Evolutionary conservation across 2,113 vertebrate genomes (phyloP), one percentile per base, ranked within the genome.

Genomic region (Charina bottae): DNA sequence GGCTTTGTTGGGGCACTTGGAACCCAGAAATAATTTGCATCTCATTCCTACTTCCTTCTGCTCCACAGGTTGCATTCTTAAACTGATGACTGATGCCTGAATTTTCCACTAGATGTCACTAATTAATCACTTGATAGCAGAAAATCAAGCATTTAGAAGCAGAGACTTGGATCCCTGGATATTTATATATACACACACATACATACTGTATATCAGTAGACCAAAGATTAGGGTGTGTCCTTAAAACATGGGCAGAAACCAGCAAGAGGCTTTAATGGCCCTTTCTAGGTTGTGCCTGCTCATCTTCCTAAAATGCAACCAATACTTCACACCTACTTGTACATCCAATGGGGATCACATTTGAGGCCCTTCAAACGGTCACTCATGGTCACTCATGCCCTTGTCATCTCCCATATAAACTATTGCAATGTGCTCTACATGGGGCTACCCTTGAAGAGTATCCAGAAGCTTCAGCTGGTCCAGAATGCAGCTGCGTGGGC

Each of bases 21-120:
- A 13, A 85, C 23, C 46, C 4, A 53, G 83, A 23, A 85, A 26
- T 6, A 26, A 26, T 60, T 60, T 88, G 15, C 46, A 6, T 42
- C 33, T 9, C n/a, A 64, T 37, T 53, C 17, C 3, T n/a, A 91
- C 23, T 3, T 42, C 24, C 33, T 46, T 83, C 37, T 42, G 33
- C 15, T 26, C 1, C 37, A 83, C 3, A 46, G 89, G 28, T 17
- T 10, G 37, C 37, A 83, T 59, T 42, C 7, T n/a, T 28, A n/a
- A 42, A 49, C 6, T 33, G 28, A 33, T 11, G 64, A 26, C 9
- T 54, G 33, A 23, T 91, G 54, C 55, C 24, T 13, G 0, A 15
- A 13, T 33, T 93, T 6, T 95, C 97, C 97, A 46, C 94, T 96
- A 98, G 97, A 93, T 97, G 97, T 96, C 97, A 96, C 60, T 93